A percentile compares a stretch with the other conserved stretches of the same genome.
Evolutionary conservation across 2,888 invertebrate species (phyloP).

Genomic region (Helleia helle): DNA sequence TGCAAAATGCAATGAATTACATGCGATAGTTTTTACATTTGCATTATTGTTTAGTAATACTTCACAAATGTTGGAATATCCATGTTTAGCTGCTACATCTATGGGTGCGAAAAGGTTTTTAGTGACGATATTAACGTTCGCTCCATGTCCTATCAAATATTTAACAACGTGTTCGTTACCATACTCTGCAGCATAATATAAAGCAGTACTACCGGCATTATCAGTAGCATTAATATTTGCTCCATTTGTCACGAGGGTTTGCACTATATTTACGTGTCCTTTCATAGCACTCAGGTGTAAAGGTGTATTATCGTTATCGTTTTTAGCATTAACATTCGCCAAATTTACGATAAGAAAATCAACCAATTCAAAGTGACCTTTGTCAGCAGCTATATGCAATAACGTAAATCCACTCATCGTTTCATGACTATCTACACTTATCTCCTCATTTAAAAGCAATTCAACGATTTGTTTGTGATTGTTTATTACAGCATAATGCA

Average conservation of each 20-base stretch:
- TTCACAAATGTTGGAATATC: neutral
- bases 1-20: neutral
- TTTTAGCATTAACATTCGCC: conserved; percentile 2
- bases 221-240: neutral
- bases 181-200: neutral
- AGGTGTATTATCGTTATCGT: conserved; percentile 5
- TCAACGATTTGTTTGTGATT: neutral
- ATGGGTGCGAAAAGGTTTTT: neutral
- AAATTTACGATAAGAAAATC: neutral
- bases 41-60: neutral
- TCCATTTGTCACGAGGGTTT: neutral
- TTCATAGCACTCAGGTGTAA: neutral
- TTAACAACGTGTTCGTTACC: neutral
- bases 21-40: neutral
- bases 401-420: neutral
- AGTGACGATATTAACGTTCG: neutral
- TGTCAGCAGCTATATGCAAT: conserved; percentile 7
- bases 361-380: conserved; percentile 1
- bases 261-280: neutral
- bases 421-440: neutral
- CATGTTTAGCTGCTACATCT: neutral
- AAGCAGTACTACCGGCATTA: neutral
- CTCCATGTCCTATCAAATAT: neutral
- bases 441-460: neutral
- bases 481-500: neutral